A percentile compares a stretch with the other conserved stretches of the same genome.
Conservation (phyloP, 2,797 vertebrate species). For the Molossus alvarezi region DNA sequence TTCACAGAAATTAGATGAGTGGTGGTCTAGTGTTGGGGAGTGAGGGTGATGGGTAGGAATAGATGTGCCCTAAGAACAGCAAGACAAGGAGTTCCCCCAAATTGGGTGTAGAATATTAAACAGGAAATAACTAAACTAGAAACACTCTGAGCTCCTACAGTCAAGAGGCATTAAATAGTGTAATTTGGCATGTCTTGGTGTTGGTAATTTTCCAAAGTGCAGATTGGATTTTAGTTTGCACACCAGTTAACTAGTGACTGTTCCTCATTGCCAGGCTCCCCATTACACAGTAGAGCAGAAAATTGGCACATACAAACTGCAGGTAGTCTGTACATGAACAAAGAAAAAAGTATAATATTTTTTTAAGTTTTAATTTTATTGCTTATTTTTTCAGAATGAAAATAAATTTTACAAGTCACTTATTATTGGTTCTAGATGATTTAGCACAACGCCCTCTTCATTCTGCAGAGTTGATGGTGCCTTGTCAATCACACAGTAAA, state of each 20-base stretch:
- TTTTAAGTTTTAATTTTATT: conserved; percentile 60
- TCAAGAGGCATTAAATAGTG: not conserved
- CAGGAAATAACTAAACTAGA: conserved; percentile 29
- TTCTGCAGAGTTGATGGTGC: not conserved
- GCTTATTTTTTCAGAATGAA: not conserved
- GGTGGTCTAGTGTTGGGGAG: not conserved
- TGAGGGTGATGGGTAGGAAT: not conserved
- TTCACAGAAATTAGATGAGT: not conserved
- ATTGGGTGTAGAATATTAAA: not conserved
- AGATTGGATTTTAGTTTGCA: conserved; percentile 1
- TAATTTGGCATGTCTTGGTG: not conserved
- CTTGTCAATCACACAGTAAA: not conserved
- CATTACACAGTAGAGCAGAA: not conserved
- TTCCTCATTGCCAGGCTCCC: not conserved
- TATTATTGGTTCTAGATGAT: conserved; percentile 27
- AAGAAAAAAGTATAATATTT: not conserved
- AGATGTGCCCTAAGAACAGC: not conserved
- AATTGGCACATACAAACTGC: not conserved
- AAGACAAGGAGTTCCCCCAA: not conserved
- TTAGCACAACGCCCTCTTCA: not conserved
- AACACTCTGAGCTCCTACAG: not conserved
- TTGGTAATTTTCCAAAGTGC: conserved; percentile 44
- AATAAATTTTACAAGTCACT: not conserved
- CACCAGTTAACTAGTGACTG: conserved; percentile 3
- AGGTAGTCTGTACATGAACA: not conserved